phyloP scores from a whole-genome alignment of 2,113 vertebrate genomes.

The Pomatorhinus ruficollis region DNA sequence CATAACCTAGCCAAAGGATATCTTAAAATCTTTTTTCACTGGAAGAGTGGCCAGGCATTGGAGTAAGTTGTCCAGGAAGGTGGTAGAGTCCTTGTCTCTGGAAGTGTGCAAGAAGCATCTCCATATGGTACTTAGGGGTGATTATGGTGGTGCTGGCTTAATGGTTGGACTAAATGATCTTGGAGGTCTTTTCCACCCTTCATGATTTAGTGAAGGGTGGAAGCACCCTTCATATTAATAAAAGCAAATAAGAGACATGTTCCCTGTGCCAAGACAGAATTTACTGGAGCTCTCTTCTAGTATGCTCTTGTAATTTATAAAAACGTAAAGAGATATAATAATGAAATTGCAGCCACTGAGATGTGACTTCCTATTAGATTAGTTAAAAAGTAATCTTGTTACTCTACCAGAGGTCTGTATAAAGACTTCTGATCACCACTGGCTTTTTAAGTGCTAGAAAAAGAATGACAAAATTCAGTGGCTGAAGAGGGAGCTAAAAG shows the following conservation, averaged over 20 bases:
- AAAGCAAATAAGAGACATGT: background rate
- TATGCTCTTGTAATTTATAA: background rate
- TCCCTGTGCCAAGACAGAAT: background rate
- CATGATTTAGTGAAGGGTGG: background rate
- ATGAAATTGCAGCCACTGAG: background rate
- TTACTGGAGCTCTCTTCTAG: background rate
- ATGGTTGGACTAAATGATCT: background rate
- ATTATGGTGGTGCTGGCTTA: background rate
- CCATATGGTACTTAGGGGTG: background rate
- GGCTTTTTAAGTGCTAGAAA: background rate
- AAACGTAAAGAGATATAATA: background rate
- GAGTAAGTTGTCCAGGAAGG: background rate
- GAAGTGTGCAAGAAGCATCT: background rate
- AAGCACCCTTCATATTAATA: too few species aligned
- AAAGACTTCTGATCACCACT: background rate
- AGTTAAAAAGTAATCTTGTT: background rate
- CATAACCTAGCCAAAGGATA: background rate
- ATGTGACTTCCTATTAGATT: background rate
- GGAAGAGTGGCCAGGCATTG: background rate
- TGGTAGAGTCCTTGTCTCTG: background rate
- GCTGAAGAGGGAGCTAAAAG: background rate
- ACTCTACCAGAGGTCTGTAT: background rate
- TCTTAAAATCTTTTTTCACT: background rate
- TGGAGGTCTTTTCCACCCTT: background rate
- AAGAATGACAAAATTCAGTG: background rate